phyloP scores from a whole-genome alignment of 2,888 invertebrate species.

The Nebria salina region DNA sequence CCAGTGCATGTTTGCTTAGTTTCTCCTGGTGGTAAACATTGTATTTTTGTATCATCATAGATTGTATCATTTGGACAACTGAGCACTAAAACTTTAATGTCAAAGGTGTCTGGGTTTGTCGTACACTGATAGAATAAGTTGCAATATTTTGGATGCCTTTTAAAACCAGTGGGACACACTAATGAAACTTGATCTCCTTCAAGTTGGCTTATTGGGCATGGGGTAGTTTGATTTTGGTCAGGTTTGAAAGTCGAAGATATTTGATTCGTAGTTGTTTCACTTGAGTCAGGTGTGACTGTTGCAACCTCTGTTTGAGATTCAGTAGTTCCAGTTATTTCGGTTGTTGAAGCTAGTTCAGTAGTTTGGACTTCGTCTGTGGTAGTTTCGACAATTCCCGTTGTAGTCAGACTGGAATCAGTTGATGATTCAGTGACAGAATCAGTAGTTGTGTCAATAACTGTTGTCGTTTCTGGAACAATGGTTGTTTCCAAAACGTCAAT shows the following conservation, averaged over 20 bases:
- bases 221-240: constrained; percentile 48
- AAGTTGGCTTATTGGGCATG: constrained; percentile 67
- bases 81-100: constrained; percentile 78
- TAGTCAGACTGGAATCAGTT: constrained; percentile 28
- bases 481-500: constrained; percentile 28
- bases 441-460: constrained; percentile 27
- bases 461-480: constrained; percentile 27
- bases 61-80: constrained; percentile 81
- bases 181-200: constrained; percentile 76
- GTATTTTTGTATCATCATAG: constrained; percentile 76
- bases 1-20: constrained; percentile 69
- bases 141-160: constrained; percentile 83
- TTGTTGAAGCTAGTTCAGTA: constrained; percentile 50
- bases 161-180: constrained; percentile 85
- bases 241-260: constrained; percentile 35
- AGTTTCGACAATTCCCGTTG: constrained; percentile 24
- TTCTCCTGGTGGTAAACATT: constrained; percentile 75
- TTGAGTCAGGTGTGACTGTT: constrained; percentile 28
- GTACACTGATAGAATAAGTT: constrained; percentile 87
- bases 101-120: constrained; percentile 70
- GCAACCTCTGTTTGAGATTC: constrained; percentile 49
- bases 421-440: not conserved
- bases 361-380: constrained; percentile 47
- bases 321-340: constrained; percentile 49
- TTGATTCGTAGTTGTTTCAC: constrained; percentile 24